phyloP scores from a whole-genome alignment of 2,888 invertebrate genomes.

The Tigriopus californicus region DNA sequence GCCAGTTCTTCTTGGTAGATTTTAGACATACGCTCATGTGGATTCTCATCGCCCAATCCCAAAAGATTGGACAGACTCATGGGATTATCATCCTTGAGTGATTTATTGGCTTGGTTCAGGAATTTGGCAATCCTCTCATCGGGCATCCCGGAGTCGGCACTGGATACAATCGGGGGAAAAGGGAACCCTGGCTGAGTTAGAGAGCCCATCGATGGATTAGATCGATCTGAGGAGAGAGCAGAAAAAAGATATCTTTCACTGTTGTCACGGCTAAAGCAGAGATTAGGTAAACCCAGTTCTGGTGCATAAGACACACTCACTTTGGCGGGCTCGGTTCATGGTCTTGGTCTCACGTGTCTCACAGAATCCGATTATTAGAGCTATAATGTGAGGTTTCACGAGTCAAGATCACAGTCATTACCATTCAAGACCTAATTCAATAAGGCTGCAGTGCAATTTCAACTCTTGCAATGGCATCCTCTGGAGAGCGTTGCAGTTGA shows the following conservation, averaged over 20 bases:
- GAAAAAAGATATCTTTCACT: neutral
- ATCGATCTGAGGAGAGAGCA: neutral
- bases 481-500: too few relatives aligned
- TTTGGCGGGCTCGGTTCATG: too few relatives aligned
- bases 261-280: neutral
- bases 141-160: conserved; percentile 28
- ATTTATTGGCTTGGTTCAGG: conserved; percentile 72
- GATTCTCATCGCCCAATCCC: neutral
- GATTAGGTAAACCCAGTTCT: too few relatives aligned
- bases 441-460: too few relatives aligned
- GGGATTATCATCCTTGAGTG: conserved; percentile 42
- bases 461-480: too few relatives aligned
- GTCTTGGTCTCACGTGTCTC: too few relatives aligned
- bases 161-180: conserved; percentile 28
- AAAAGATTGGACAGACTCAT: neutral
- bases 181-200: neutral
- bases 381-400: too few relatives aligned
- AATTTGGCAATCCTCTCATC: conserved; percentile 87
- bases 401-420: too few relatives aligned
- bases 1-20: conserved; percentile 83
- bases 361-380: too few relatives aligned
- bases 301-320: too few relatives aligned
- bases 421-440: too few relatives aligned
- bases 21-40: conserved; percentile 14
- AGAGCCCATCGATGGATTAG: neutral